A percentile compares a stretch with the other conserved stretches of the same genome.
Evolutionary conservation across 2,888 invertebrate genomes (phyloP).

Genomic region (Habroteleia sp.): DNA sequence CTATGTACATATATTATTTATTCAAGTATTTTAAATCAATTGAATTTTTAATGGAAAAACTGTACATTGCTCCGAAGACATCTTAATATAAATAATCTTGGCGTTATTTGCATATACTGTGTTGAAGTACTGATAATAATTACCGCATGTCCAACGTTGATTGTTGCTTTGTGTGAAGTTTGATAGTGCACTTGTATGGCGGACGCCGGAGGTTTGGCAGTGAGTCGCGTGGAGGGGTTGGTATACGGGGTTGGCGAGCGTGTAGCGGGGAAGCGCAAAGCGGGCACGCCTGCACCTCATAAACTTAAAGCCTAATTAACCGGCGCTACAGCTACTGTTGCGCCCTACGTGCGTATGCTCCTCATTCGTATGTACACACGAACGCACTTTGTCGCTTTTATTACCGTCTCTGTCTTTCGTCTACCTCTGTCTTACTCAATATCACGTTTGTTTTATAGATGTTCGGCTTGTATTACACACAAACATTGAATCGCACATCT

Average conservation of each 20-base stretch:
- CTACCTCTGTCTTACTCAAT: constrained; percentile 44
- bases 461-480: constrained; percentile 55
- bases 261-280: constrained; percentile 69
- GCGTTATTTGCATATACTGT: too few relatives aligned
- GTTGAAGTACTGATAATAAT: too few relatives aligned
- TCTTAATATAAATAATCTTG: too few relatives aligned
- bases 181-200: constrained; percentile 68
- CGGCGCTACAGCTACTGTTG: constrained; percentile 81
- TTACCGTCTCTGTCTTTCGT: constrained; percentile 54
- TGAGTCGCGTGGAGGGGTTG: constrained; percentile 70
- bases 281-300: constrained; percentile 81
- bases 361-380: constrained; percentile 74
- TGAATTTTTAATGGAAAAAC: too few relatives aligned
- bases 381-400: constrained; percentile 75
- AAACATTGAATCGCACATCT: constrained; percentile 46
- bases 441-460: constrained; percentile 54
- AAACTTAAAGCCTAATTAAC: constrained; percentile 82
- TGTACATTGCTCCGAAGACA: too few relatives aligned
- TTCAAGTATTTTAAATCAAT: too few relatives aligned
- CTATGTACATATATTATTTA: too few relatives aligned
- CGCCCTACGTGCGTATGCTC: constrained; percentile 78
- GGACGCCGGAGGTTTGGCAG: constrained; percentile 69
- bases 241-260: constrained; percentile 66
- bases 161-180: constrained; percentile 75
- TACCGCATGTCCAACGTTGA: constrained; percentile 69